Base-by-base conservation (phyloP, 64 coral and sea anemone genomes). In the Platygyra sinensis region DNA sequence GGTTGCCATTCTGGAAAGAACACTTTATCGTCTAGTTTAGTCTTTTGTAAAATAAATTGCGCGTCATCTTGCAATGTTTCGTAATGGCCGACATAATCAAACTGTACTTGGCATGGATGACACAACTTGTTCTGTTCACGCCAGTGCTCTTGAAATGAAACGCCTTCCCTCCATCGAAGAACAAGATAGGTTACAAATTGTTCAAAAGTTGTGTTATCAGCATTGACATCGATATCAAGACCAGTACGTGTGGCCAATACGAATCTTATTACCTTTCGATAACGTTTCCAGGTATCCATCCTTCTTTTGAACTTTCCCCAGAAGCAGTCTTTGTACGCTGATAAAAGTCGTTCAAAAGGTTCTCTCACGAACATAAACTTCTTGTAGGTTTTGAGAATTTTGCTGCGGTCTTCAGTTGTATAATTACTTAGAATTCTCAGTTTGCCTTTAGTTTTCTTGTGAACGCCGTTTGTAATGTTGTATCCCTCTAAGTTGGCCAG, bases 321-420 rank as follows among this genome's bases (percentile, higher is more conserved):
- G 33, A 93, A 93, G 28, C 87, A 88, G 52, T 93, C 91, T 75
- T 86, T 67, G n/a, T 81, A 93, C 19, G 86, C 91, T 3, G 91
- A 93, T 14, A 93, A 67, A 71, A 93, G 65, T 19, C 91, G 91
- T 27, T 93, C 77, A 50, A 93, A 93, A 11, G 91, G 91, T 65
- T 93, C 91, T 32, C 91, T 57, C 14, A 93, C 91, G 73, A 93
- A 88, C 91, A 93, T 88, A 52, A 93, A 82, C 31, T 93, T 93
- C 49, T 51, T 93, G 76, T 88, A 93, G 16, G 91, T 75, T 5
- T 78, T 73, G 24, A 93, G 63, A 42, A 88, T 93, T 82, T 67
- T 63, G 13, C 88, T 69, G 24, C 72, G 87, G n/a, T 93, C 77
- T 38, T 55, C 28, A 20, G 64, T 25, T 5, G 86, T 49, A 61